These are phyloP conservation scores for Neodiprion pinetum DNA, from an alignment of 1,140 invertebrate genomes.

Conservation along the genomic window DNA sequence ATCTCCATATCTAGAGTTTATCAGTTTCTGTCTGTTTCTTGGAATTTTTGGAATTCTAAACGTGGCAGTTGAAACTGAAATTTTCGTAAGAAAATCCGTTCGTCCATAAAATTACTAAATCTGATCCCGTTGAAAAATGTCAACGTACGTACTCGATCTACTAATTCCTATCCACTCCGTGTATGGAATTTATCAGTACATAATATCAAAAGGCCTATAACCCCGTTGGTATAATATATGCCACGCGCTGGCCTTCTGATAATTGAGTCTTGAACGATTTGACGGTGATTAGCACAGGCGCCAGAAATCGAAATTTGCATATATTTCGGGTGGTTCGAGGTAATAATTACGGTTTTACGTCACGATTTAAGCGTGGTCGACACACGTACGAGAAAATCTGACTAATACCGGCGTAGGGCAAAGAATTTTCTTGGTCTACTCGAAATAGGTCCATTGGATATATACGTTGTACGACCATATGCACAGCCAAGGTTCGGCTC, in stretches of 20 bases:
- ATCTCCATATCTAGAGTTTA: too few relatives aligned
- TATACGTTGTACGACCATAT: background rate
- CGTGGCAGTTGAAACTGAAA: too few relatives aligned
- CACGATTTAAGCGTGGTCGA: background rate
- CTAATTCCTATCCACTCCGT: too few relatives aligned
- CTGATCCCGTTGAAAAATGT: too few relatives aligned
- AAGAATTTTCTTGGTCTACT: background rate
- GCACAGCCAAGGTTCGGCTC: background rate
- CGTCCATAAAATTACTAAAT: too few relatives aligned
- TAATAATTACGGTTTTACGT: background rate
- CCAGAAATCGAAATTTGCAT: background rate
- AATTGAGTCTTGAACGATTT: background rate
- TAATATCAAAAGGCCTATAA: too few relatives aligned
- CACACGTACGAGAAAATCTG: background rate
- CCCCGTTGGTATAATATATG: background rate
- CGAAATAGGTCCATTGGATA: too few relatives aligned
- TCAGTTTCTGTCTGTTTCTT: too few relatives aligned
- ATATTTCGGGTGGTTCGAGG: background rate
- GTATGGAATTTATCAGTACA: too few relatives aligned
- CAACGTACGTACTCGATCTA: too few relatives aligned
- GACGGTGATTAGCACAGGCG: constrained; percentile 3
- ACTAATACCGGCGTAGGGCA: background rate
- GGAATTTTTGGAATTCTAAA: too few relatives aligned
- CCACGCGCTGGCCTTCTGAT: background rate
- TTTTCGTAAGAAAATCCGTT: background rate